These are phyloP conservation scores for Percopsis transmontana DNA, from an alignment of 2,113 vertebrate species.

Conservation along the genomic window DNA sequence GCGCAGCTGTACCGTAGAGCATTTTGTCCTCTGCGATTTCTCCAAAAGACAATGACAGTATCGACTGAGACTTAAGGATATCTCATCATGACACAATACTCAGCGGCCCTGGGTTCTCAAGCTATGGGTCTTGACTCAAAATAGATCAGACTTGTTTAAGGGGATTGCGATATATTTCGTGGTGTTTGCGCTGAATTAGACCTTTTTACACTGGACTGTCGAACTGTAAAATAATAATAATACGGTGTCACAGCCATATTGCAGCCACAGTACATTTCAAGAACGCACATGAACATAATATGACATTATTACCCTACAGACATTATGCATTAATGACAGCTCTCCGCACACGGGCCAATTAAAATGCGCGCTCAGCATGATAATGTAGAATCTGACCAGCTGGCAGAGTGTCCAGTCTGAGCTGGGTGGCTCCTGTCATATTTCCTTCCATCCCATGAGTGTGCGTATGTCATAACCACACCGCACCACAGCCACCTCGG, in stretches of 20 bases:
- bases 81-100: background rate
- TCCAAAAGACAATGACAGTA: background rate
- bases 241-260: background rate
- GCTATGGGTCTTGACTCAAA: background rate
- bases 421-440: background rate
- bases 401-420: constrained; percentile 28
- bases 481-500: constrained; percentile 5
- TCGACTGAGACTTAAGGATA: background rate
- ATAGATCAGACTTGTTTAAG: background rate
- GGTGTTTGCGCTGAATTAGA: no score
- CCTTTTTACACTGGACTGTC: no score
- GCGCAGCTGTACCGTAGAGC: background rate
- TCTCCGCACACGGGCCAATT: constrained; percentile 28
- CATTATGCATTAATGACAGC: background rate
- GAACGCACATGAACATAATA: constrained; percentile 1
- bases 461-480: constrained; percentile 3
- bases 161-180: no score
- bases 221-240: no score
- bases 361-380: constrained; percentile 9
- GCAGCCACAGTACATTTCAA: background rate
- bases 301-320: background rate
- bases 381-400: constrained; percentile 34
- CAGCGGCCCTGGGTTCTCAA: background rate
- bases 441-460: constrained; percentile 19
- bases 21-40: background rate